These are phyloP conservation scores for Turritopsis dohrnii DNA, from an alignment of 30 jellyfish, hydroid and myxozoan genomes.

Conservation along the genomic window DNA sequence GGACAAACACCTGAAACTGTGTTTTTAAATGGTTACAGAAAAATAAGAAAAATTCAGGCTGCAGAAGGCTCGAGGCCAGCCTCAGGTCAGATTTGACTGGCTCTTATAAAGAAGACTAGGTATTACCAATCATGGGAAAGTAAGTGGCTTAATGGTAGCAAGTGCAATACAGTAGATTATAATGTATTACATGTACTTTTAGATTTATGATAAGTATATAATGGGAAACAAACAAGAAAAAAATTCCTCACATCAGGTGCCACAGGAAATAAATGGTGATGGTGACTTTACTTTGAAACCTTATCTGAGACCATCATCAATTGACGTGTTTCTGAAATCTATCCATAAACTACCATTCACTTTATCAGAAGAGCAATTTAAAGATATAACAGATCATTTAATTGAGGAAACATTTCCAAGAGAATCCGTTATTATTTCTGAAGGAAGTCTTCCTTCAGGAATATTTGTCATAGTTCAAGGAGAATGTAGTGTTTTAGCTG, in stretches of 20 bases:
- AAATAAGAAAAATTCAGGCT: too few species aligned
- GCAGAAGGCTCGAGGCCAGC: too few species aligned
- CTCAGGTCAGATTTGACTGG: too few species aligned
- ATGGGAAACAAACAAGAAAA: conserved; percentile 14
- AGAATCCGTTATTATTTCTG: conserved; percentile 22
- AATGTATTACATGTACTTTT: too few species aligned
- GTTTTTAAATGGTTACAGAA: too few species aligned
- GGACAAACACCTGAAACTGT: too few species aligned
- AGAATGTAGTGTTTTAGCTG: conserved; percentile 29
- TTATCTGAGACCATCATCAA: conserved; percentile 17
- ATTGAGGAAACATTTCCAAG: conserved; percentile 28
- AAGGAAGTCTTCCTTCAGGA: conserved; percentile 44
- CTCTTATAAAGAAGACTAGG: too few species aligned
- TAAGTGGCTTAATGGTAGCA: too few species aligned
- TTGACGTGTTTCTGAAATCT: conserved; percentile 33
- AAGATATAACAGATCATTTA: conserved; percentile 18
- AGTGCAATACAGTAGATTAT: too few species aligned
- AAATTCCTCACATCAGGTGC: neutral
- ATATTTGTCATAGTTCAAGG: conserved; percentile 53
- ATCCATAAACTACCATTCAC: conserved; percentile 44
- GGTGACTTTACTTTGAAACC: neutral
- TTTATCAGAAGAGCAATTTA: conserved; percentile 34
- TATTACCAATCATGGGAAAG: too few species aligned
- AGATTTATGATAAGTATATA: too few species aligned
- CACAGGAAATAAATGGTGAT: neutral